Evolutionary conservation across 2,797 vertebrate genomes (phyloP), one percentile per base, ranked within the genome.

Genomic region (Halcyon smyrnensis): DNA sequence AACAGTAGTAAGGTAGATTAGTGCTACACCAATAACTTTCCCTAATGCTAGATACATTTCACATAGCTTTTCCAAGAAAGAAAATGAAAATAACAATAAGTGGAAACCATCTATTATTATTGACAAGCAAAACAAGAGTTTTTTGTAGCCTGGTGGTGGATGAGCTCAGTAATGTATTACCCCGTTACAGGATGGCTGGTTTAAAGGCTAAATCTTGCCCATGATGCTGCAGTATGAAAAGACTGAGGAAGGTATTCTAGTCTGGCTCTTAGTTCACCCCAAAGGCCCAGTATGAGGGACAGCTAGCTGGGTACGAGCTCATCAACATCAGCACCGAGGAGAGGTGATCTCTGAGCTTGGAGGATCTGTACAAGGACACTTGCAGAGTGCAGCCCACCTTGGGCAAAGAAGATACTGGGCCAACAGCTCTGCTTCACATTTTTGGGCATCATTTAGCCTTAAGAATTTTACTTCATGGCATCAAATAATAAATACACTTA

Each of bases 401-500:
- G 0, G 59, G 75, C 41, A 71, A 32, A 83, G 48, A 56, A 23
- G 14, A 20, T 8, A 2, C 9, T 9, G 64, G n/a, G 32, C 51
- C 34, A 51, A 6, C 60, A 84, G 27, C 50, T 79, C 59, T 39
- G 39, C 37, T 73, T 57, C 56, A 75, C 28, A 3, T 41, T 83
- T 71, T 78, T 68, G 50, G 81, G 56, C 83, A 81, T n/a, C 73
- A 81, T 69, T 74, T 80, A 95, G 78, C 56, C 79, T 79, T 84
- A 32, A 8, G 45, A 76, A 71, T 84, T 74, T 46, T 50, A 50
- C 82, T 70, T 93, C 32, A 57, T 50, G 69, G 39, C 87, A 92
- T 85, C 67, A 84, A 84, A 94, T 96, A 91, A 93, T 41, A 96
- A 93, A 83, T 93, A 77, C 28, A 79, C 90, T 95, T 60, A 79